Evolutionary conservation across 2,888 invertebrate species (phyloP), one percentile per base, ranked within the genome.

Genomic region (Latheticus oryzae): DNA sequence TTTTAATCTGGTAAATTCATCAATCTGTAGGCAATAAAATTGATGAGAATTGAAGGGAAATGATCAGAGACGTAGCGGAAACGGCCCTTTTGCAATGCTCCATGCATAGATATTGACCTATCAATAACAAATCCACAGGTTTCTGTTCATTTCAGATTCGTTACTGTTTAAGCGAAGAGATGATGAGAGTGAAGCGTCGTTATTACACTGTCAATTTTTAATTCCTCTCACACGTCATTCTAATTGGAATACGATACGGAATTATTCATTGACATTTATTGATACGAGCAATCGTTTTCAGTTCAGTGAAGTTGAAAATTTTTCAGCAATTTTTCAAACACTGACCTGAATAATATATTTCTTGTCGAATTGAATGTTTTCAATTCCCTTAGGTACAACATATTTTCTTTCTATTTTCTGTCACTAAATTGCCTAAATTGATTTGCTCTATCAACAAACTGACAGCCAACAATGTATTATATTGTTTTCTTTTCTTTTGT

Each of bases 381-480:
- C 53, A 11, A 53, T 45, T 45, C 55, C 38, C 50, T n/a, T 1
- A 5, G 50, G 50, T 13, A 7, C 19, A 5, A 52, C 52, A 52
- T 52, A 52, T 52, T 52, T 52, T 52, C 52, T 33, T 40, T 28
- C 30, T 23, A 19, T 32, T 42, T n/a, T 19, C 60, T 48, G 58
- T 43, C 62, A 37, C 58, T 62, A 68, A 68, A 70, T 70, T 70
- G 63, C 33, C 60, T 51, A 67, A 71, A 71, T 70, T 70, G 69
- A 70, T 68, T 70, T 64, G 67, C 68, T 60, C 68, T 67, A 67
- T 70, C 69, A 65, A 61, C 67, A 50, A 50, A 69, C 59, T 68
- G 71, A 71, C 71, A 70, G 70, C 65, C 63, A 53, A 64, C 71
- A 61, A 70, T 71, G 69, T 68, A 70, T 71, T 66, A 71, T 67